These are phyloP conservation scores for Liparis tanakae DNA, from an alignment of 2,797 vertebrate genomes.

Conservation along the genomic window DNA sequence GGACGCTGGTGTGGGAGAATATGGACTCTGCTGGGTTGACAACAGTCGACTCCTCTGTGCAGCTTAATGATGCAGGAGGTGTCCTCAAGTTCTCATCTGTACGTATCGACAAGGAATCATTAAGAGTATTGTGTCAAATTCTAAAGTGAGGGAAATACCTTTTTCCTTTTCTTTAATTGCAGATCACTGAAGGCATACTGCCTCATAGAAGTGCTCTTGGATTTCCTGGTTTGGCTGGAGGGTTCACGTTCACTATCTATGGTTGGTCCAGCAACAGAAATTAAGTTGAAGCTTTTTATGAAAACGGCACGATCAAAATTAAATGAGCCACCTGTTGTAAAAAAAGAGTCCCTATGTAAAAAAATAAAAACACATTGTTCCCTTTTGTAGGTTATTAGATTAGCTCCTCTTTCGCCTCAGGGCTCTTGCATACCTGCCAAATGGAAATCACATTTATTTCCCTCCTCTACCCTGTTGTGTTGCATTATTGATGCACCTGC, in stretches of 20 bases:
- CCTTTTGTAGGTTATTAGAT: constrained; percentile 52
- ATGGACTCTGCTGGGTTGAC: constrained; percentile 87
- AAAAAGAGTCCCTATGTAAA: constrained; percentile 28
- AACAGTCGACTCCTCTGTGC: constrained; percentile 87
- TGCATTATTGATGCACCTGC: constrained; percentile 48
- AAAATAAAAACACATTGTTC: constrained; percentile 39
- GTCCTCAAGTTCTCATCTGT: constrained; percentile 91
- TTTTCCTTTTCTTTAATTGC: constrained; percentile 50
- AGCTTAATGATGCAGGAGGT: constrained; percentile 91
- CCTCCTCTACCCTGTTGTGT: constrained; percentile 22
- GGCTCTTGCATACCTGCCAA: constrained; percentile 44
- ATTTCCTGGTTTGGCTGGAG: constrained; percentile 93
- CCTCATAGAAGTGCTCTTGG: constrained; percentile 91
- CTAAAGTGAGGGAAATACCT: neutral
- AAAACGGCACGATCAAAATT: constrained; percentile 36
- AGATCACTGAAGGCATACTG: constrained; percentile 89
- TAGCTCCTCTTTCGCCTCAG: constrained; percentile 42
- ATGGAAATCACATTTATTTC: constrained; percentile 39
- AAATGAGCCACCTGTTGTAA: constrained; percentile 24
- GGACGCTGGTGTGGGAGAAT: constrained; percentile 95
- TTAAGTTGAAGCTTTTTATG: constrained; percentile 35
- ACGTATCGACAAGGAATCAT: constrained; percentile 53
- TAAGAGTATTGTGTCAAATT: constrained; percentile 11
- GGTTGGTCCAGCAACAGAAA: constrained; percentile 74
- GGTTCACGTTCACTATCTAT: constrained; percentile 94